A percentile compares a stretch with the other conserved stretches of the same genome.
phyloP scores from a whole-genome alignment of 1,140 invertebrate species.

The Diabrotica undecimpunctata region DNA sequence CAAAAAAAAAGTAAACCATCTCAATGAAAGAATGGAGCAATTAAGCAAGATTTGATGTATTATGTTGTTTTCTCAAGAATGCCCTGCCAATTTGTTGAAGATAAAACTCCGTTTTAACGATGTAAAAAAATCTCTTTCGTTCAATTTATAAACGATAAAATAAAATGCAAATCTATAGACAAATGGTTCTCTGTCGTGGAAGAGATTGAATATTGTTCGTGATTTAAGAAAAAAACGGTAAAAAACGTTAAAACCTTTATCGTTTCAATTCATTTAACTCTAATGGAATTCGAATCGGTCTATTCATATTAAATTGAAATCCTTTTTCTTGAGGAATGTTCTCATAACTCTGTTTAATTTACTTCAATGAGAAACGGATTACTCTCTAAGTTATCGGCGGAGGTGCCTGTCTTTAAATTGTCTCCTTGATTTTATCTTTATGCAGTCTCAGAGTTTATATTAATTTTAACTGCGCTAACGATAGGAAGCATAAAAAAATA shows the following conservation, averaged over 20 bases:
- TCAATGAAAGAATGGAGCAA: not conserved
- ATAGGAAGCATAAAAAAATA: too few relatives aligned
- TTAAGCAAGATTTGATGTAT: not conserved
- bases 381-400: not conserved
- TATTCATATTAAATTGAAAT: constrained; percentile 14
- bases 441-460: too few relatives aligned
- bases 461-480: too few relatives aligned
- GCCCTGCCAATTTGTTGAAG: not conserved
- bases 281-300: constrained; percentile 14
- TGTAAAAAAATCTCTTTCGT: not conserved
- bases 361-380: constrained; percentile 8
- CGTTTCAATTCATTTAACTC: constrained; percentile 9
- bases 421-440: too few relatives aligned
- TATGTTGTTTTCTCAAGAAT: not conserved
- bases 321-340: constrained; percentile 13
- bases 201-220: constrained; percentile 11
- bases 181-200: not conserved
- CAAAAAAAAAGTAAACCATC: too few relatives aligned
- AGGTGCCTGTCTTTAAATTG: too few relatives aligned
- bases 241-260: not conserved
- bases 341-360: constrained; percentile 6
- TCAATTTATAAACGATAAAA: not conserved
- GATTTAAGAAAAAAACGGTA: constrained; percentile 3
- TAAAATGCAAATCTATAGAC: not conserved
- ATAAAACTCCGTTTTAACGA: constrained; percentile 3